These are phyloP conservation scores for Bellardia bayeri DNA, from an alignment of 2,888 invertebrate species.

Conservation along the genomic window DNA sequence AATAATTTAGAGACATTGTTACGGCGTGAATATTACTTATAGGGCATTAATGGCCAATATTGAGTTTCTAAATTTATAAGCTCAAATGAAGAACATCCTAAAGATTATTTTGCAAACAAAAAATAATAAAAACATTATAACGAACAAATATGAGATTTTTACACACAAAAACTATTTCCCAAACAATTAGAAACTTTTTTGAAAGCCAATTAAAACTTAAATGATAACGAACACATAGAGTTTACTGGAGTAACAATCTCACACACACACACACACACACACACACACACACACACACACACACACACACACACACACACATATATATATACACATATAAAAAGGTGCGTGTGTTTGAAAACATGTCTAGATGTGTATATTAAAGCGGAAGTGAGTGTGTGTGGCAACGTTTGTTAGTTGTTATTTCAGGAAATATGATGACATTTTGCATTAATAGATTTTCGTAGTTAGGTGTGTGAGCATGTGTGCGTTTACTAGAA, in stretches of 20 bases:
- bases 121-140: neutral
- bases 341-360: neutral
- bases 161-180: conserved; percentile 57
- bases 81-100: neutral
- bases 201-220: conserved; percentile 74
- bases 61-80: neutral
- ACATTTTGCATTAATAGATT: conserved; percentile 50
- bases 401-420: neutral
- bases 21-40: neutral
- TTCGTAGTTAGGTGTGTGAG: conserved; percentile 14
- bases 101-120: neutral
- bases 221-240: conserved; percentile 62
- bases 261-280: neutral
- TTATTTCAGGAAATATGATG: conserved; percentile 60
- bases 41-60: neutral
- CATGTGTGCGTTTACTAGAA: neutral
- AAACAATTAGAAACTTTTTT: conserved; percentile 70
- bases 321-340: conserved; percentile 12
- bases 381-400: neutral
- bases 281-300: neutral
- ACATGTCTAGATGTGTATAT: no score
- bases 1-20: no score
- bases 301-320: neutral
- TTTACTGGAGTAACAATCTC: conserved; percentile 57
- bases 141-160: conserved; percentile 38